Conservation (phyloP, 2,888 invertebrate species). For the Ctenicera cuprea region DNA sequence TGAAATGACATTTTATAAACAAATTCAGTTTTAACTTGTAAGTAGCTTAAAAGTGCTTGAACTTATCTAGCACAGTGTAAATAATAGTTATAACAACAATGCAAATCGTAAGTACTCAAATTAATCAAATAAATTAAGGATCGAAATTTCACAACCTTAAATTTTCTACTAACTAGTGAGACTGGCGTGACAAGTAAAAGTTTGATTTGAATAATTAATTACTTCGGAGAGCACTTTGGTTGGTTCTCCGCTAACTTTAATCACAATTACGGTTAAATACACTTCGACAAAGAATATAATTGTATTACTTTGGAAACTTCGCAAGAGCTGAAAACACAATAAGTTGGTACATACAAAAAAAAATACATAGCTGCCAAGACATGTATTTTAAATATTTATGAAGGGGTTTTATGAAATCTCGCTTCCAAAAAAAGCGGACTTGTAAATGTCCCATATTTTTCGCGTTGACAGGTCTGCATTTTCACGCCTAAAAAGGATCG, state of each 20-base stretch:
- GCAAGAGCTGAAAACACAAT: background rate
- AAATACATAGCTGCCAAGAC: slow-evolving; percentile 2
- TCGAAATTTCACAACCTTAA: too few relatives aligned
- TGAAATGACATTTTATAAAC: too few relatives aligned
- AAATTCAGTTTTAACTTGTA: too few relatives aligned
- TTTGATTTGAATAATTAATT: slow-evolving; percentile 21
- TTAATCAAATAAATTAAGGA: too few relatives aligned
- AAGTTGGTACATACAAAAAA: background rate
- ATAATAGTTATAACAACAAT: too few relatives aligned
- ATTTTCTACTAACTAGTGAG: too few relatives aligned
- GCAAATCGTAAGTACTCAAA: too few relatives aligned
- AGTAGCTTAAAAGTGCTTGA: too few relatives aligned
- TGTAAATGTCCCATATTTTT: slow-evolving; percentile 33
- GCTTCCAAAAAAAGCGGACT: slow-evolving; percentile 31
- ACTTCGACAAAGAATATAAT: slow-evolving; percentile 13
- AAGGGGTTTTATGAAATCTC: slow-evolving; percentile 32
- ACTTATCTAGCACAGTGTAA: too few relatives aligned
- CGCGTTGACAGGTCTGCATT: slow-evolving; percentile 27
- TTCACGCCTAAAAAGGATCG: slow-evolving; percentile 24
- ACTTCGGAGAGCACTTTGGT: background rate
- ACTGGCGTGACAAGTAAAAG: slow-evolving; percentile 15
- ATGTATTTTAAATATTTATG: slow-evolving; percentile 28
- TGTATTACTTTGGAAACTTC: slow-evolving; percentile 1
- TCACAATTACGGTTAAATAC: slow-evolving; percentile 13
- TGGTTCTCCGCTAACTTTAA: slow-evolving; percentile 1